These are phyloP conservation scores for Pterocles orientalis DNA, from an alignment of 2,113 vertebrate genomes.

Conservation along the genomic window DNA sequence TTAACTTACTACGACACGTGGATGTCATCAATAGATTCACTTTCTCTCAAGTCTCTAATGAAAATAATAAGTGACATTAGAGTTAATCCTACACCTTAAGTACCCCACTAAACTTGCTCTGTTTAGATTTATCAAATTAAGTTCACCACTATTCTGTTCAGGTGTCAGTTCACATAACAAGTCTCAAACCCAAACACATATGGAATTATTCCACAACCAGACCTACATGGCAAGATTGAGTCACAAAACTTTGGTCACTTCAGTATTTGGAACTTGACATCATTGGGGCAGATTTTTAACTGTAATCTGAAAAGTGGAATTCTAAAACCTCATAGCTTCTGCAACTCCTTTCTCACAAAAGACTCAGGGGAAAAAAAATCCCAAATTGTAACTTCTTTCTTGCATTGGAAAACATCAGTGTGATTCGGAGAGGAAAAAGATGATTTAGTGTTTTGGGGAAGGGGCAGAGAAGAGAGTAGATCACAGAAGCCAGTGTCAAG, in stretches of 20 bases:
- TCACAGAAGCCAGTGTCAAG: background rate
- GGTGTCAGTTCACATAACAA: background rate
- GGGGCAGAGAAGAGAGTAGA: background rate
- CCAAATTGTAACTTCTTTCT: background rate
- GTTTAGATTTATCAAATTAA: background rate
- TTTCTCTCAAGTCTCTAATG: background rate
- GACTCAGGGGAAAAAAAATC: rapidly evolving
- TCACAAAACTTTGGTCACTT: background rate
- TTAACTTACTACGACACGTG: background rate
- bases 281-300: background rate
- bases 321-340: background rate
- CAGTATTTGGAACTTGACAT: background rate
- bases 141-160: background rate
- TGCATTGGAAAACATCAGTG: background rate
- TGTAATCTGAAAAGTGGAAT: background rate
- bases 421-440: background rate
- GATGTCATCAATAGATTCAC: background rate
- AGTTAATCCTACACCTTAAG: background rate
- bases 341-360: background rate
- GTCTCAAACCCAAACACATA: background rate
- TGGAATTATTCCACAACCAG: background rate
- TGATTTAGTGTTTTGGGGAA: background rate
- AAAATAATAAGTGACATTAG: background rate
- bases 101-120: background rate
- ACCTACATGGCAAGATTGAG: background rate